Base-by-base conservation (phyloP, 1,140 invertebrate genomes). In the Trissolcus basalis region DNA sequence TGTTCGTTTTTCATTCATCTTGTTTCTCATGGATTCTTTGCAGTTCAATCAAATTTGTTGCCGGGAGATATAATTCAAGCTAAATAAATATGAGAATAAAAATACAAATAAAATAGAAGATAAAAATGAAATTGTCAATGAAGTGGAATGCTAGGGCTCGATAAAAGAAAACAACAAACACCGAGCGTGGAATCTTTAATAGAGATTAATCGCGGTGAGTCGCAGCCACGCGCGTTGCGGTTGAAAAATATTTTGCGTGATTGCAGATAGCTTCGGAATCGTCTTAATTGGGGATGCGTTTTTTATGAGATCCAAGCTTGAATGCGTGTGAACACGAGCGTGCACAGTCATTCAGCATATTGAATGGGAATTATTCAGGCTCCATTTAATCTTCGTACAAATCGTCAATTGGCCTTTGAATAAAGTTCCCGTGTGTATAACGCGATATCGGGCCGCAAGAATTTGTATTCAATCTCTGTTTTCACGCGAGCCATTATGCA, bases 151-250 rank as follows among this genome's bases (percentile, higher is more conserved):
- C 54, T 35, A 43, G 54, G 33, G 13, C 14, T 44, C n/a, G n/a
- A n/a, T 19, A 11, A 15, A 27, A 11, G 39, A 50, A 44, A 8
- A 58, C 48, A 27, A n/a, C n/a, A n/a, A n/a, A n/a, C n/a, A n/a
- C n/a, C n/a, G n/a, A n/a, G n/a, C 11, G 56, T 12, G 54, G 33
- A 78, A 49, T 78, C 71, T 79, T 72, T 79, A 83, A 80, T 78
- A 80, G 78, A 81, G 81, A 82, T 81, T 77, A 80, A 82, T 79
- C 77, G 58, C 43, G n/a, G n/a, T 41, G 55, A 70, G 73, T 55
- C 45, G 33, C 45, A 63, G 58, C 65, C 60, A 64, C 73, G 60
- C 50, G 69, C 53, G 43, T 77, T 65, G 78, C 75, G 70, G 2
- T 6, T 27, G 19, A 27, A 27, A 27, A 76, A 79, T 80, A 77